Evolutionary conservation across 2,113 vertebrate genomes (phyloP).

Genomic region (Microcebus lehilahytsara): DNA sequence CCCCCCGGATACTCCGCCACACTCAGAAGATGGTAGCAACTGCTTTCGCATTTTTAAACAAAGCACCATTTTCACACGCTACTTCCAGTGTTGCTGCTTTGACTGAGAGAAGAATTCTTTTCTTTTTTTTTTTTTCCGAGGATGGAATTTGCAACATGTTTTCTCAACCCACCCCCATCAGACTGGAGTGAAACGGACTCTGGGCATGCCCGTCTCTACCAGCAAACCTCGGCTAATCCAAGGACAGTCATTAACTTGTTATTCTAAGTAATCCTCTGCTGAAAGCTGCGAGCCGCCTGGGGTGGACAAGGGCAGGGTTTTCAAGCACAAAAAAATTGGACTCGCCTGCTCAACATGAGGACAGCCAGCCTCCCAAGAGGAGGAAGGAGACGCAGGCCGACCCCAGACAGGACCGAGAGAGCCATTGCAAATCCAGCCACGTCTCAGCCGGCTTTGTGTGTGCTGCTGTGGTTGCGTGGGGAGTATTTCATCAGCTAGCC

Average conservation of each 20-base stretch:
- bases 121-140: background rate
- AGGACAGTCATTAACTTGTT: conserved; percentile 69
- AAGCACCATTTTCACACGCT: background rate
- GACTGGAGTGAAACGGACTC: conserved; percentile 44
- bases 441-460: fast-evolving
- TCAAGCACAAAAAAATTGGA: background rate
- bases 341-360: background rate
- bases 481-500: background rate
- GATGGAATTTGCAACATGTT: conserved; percentile 55
- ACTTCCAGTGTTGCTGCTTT: background rate
- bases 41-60: background rate
- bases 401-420: background rate
- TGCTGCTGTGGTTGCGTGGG: fast-evolving
- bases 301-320: background rate
- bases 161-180: conserved; percentile 28
- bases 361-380: background rate
- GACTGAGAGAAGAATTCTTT: background rate
- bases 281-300: conserved; percentile 68
- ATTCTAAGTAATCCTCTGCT: conserved; percentile 75
- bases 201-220: conserved; percentile 20
- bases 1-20: background rate
- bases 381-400: fast-evolving
- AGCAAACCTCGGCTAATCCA: conserved; percentile 15
- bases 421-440: background rate
- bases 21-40: background rate